Percentiles rank a stretch among this genome's conserved stretches.
phyloP scores from a whole-genome alignment of 2,113 vertebrate species.

The Acrocephalus arundinaceus region DNA sequence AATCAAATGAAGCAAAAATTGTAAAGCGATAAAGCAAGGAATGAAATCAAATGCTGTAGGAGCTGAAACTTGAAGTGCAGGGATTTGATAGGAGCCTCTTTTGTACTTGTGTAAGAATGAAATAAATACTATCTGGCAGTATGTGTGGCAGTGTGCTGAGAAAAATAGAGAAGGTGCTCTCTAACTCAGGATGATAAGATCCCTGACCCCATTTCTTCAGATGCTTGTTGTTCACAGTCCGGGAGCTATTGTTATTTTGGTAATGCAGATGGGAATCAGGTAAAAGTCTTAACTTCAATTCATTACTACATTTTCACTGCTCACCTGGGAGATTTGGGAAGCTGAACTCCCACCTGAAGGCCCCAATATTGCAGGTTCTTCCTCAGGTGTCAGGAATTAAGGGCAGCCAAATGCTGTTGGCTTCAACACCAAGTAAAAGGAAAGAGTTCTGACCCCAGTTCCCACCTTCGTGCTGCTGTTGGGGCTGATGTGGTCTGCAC shows the following conservation, averaged over 20 bases:
- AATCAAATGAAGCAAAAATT: neutral
- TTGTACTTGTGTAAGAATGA: conserved; percentile 9
- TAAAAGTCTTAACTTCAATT: neutral
- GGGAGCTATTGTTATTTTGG: neutral
- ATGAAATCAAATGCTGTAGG: neutral
- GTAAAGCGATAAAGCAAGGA: neutral
- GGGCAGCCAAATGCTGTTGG: neutral
- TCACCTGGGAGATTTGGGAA: neutral
- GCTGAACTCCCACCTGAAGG: neutral
- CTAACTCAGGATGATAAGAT: conserved; percentile 28
- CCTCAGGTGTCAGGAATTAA: neutral
- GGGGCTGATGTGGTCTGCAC: neutral
- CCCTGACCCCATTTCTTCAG: neutral
- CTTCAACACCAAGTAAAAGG: neutral
- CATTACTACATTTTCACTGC: neutral
- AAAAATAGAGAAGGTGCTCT: neutral
- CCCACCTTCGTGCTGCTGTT: neutral
- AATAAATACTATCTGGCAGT: conserved; percentile 25
- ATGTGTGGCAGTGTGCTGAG: neutral
- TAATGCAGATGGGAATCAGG: neutral
- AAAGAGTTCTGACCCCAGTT: neutral
- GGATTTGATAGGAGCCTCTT: neutral
- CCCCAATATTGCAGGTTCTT: neutral
- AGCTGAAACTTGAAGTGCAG: neutral
- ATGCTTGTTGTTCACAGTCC: neutral